Percentiles rank a stretch among this genome's conserved stretches.
Conservation (phyloP, 2,888 invertebrate genomes). For the Dorcus hopei region DNA sequence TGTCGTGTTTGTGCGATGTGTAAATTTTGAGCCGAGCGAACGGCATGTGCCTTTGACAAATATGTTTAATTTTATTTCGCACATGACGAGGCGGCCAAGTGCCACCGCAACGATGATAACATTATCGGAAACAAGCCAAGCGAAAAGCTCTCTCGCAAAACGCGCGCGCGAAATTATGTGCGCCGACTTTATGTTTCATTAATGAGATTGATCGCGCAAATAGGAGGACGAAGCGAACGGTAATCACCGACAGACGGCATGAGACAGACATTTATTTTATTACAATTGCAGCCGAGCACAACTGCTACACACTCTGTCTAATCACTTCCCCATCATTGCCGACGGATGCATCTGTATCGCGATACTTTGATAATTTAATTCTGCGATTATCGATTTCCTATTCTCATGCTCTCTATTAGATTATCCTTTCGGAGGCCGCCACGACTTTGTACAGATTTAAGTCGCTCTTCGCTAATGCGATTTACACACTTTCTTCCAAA, state of each 20-base stretch:
- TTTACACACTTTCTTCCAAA: no score
- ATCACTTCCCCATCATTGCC: slow-evolving; percentile 35
- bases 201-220: slow-evolving; percentile 13
- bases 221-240: slow-evolving; percentile 34
- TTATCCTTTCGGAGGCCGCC: no score
- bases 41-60: no score
- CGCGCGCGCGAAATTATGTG: not conserved
- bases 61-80: no score
- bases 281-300: slow-evolving; percentile 39
- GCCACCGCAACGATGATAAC: no score
- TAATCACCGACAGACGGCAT: slow-evolving; percentile 39
- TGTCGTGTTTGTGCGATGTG: no score
- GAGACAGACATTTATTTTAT: slow-evolving; percentile 45
- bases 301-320: slow-evolving; percentile 42
- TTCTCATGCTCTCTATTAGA: not conserved
- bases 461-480: no score
- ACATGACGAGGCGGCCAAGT: no score
- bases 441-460: no score
- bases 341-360: slow-evolving; percentile 11
- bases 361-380: slow-evolving; percentile 21
- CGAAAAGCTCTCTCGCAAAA: not conserved
- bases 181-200: not conserved
- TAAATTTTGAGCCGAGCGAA: no score
- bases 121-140: not conserved
- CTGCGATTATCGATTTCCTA: slow-evolving; percentile 11